Evolutionary conservation across 1,140 invertebrate species (phyloP).

Genomic region (Cyclina sinensis): DNA sequence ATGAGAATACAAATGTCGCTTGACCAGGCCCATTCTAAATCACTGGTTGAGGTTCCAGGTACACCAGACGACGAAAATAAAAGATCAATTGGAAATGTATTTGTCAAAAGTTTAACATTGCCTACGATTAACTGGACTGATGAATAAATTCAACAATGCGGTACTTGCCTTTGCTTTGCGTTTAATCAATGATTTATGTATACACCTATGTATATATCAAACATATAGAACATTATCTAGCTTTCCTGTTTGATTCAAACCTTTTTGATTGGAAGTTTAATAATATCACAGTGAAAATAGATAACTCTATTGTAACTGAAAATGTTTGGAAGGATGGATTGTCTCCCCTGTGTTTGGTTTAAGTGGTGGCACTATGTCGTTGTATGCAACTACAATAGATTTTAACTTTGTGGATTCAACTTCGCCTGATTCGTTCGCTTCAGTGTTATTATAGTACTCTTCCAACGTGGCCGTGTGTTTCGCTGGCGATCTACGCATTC

Average conservation of each 20-base stretch:
- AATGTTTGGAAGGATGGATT: background rate
- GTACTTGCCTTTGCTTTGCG: too few species aligned
- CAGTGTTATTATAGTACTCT: too few species aligned
- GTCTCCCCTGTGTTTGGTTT: slow-evolving; percentile 48
- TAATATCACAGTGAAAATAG: too few species aligned
- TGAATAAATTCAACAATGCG: background rate
- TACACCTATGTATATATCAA: too few species aligned
- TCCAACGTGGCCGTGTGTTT: background rate
- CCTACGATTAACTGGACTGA: slow-evolving; percentile 45
- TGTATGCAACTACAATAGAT: slow-evolving; percentile 23
- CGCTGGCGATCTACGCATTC: background rate
- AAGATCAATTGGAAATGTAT: slow-evolving; percentile 56
- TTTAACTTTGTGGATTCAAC: background rate
- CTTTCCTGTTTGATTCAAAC: background rate
- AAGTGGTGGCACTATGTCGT: slow-evolving; percentile 31
- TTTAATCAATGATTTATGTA: too few species aligned
- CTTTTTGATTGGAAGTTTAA: background rate
- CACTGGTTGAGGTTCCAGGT: slow-evolving; percentile 28
- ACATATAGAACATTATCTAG: background rate
- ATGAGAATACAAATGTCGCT: slow-evolving; percentile 37
- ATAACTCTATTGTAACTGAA: background rate
- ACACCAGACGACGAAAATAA: slow-evolving; percentile 64
- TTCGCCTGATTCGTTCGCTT: background rate
- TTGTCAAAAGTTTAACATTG: slow-evolving; percentile 57
- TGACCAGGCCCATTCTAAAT: background rate